Conservation (phyloP, 1,140 invertebrate species). For the Drosophila sulfurigaster region DNA sequence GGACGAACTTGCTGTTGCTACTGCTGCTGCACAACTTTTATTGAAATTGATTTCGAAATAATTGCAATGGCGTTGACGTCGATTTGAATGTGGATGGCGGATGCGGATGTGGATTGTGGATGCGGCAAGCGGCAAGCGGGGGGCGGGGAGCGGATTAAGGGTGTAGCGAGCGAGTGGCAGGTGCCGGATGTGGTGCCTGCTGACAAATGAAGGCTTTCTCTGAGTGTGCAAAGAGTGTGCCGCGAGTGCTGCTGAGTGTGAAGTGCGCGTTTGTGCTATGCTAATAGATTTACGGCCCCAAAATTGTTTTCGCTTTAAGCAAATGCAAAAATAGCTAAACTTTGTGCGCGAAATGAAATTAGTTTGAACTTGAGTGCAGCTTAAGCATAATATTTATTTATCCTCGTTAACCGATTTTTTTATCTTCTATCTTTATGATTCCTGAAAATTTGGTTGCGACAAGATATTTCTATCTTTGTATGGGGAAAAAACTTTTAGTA, state of each 20-base stretch:
- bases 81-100: conserved; percentile 57
- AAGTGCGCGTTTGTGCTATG: conserved; percentile 18
- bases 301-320: conserved; percentile 50
- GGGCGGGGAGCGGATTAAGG: not conserved
- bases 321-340: conserved; percentile 41
- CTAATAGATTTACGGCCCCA: conserved; percentile 72
- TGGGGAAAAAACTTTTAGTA: too few species aligned
- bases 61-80: conserved; percentile 71
- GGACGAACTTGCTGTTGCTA: conserved; percentile 15
- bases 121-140: too few species aligned
- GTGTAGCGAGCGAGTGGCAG: not conserved
- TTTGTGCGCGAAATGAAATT: conserved; percentile 58
- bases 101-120: conserved; percentile 1
- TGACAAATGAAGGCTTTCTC: conserved; percentile 41
- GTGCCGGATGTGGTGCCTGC: conserved; percentile 16
- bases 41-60: conserved; percentile 82
- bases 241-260: conserved; percentile 14
- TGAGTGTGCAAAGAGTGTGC: conserved; percentile 11
- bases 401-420: too few species aligned
- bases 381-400: not conserved
- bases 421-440: too few species aligned
- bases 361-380: conserved; percentile 16
- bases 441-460: too few species aligned
- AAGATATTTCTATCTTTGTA: too few species aligned
- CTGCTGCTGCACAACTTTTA: conserved; percentile 64